phyloP scores from a whole-genome alignment of 2,113 vertebrate genomes.

The Ariopsis seemanni region DNA sequence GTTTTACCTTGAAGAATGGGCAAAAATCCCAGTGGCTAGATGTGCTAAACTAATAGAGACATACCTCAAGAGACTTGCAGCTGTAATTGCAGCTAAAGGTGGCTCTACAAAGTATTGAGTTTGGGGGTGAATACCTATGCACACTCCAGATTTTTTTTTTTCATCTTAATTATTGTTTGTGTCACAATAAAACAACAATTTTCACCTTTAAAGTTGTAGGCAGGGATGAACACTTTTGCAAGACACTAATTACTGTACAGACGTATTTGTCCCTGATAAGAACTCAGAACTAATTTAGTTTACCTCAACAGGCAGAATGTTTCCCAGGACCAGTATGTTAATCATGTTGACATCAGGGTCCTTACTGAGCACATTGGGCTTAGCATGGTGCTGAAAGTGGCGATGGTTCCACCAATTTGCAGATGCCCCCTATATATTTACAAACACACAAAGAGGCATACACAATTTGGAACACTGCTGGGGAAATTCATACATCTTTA shows the following conservation, averaged over 20 bases:
- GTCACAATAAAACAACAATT: no score
- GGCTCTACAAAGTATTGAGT: no score
- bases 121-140: no score
- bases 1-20: no score
- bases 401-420: constrained; percentile 98
- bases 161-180: no score
- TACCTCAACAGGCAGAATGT: constrained; percentile 87
- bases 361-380: constrained; percentile 89
- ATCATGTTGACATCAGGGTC: constrained; percentile 94
- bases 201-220: no score
- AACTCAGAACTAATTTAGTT: neutral
- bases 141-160: no score
- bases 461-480: neutral
- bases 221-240: no score
- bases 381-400: constrained; percentile 94
- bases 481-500: neutral
- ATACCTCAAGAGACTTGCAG: no score
- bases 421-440: constrained; percentile 81
- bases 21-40: no score
- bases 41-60: no score
- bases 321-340: constrained; percentile 84
- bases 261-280: neutral
- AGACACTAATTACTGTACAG: neutral
- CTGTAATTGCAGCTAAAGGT: no score
- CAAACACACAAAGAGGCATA: neutral